These are phyloP conservation scores for Chiloscyllium plagiosum DNA, from an alignment of 2,113 vertebrate species.

Conservation along the genomic window DNA sequence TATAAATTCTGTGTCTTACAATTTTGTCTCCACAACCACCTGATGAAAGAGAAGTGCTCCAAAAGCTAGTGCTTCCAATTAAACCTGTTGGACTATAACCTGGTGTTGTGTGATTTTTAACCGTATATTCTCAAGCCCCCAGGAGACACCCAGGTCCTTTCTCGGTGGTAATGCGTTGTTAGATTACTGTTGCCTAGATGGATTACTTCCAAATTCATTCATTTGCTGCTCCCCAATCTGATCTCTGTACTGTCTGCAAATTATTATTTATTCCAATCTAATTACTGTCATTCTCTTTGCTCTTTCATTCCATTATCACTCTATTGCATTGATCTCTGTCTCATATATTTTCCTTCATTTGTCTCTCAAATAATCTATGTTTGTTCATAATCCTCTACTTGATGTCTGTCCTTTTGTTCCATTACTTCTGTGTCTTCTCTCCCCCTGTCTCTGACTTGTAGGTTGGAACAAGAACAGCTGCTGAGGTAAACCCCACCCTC, in stretches of 20 bases:
- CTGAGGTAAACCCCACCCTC: constrained; percentile 87
- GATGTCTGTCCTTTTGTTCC: background rate
- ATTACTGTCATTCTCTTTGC: constrained; percentile 20
- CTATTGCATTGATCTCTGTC: background rate
- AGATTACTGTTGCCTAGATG: background rate
- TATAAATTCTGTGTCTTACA: too few relatives aligned
- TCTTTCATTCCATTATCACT: background rate
- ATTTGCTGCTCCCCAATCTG: background rate
- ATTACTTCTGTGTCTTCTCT: background rate
- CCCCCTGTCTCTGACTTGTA: constrained; percentile 40
- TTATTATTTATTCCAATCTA: background rate
- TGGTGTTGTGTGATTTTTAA: too few relatives aligned
- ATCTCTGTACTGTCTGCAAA: background rate
- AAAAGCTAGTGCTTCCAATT: too few relatives aligned
- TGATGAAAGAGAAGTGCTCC: too few relatives aligned
- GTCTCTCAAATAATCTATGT: background rate
- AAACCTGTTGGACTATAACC: too few relatives aligned
- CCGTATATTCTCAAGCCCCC: background rate
- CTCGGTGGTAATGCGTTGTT: background rate
- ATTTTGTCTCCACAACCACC: too few relatives aligned
- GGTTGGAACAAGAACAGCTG: constrained; percentile 61
- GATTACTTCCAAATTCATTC: background rate
- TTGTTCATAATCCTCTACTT: background rate
- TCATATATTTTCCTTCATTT: background rate
- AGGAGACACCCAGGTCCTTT: background rate